phyloP scores from a whole-genome alignment of 1,140 invertebrate species.

The Drosophila bipectinata region DNA sequence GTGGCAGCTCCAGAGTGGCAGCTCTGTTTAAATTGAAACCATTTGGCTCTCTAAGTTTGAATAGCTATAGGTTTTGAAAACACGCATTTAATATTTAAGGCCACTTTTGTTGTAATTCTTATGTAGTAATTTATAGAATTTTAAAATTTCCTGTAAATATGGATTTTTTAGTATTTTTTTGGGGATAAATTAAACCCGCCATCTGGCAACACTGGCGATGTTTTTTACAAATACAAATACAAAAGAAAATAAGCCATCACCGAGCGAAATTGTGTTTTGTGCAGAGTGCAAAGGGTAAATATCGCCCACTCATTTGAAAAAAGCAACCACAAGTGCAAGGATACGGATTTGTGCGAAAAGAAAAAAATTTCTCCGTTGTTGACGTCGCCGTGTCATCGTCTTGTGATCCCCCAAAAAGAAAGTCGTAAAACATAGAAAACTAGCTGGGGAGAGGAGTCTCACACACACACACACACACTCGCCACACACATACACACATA shows the following conservation, averaged over 20 bases:
- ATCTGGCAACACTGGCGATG: not conserved
- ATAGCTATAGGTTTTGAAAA: too few species aligned
- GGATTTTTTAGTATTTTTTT: too few species aligned
- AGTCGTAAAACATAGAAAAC: slow-evolving; percentile 76
- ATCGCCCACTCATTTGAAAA: slow-evolving; percentile 24
- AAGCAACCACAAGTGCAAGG: slow-evolving; percentile 18
- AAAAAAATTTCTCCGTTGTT: slow-evolving; percentile 34
- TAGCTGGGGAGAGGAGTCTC: slow-evolving; percentile 69
- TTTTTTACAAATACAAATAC: not conserved
- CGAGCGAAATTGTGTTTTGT: slow-evolving; percentile 47
- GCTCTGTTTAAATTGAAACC: too few species aligned
- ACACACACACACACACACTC: slow-evolving; percentile 29
- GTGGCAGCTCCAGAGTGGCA: too few species aligned
- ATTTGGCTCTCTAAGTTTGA: too few species aligned
- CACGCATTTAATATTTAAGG: too few species aligned
- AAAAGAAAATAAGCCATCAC: slow-evolving; percentile 41
- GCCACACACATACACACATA: slow-evolving; percentile 23
- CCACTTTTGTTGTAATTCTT: not conserved
- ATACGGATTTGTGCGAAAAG: not conserved
- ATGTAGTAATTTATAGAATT: not conserved
- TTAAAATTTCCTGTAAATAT: not conserved
- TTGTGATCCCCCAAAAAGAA: slow-evolving; percentile 77
- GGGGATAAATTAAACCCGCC: too few species aligned
- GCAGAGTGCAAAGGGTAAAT: slow-evolving; percentile 60
- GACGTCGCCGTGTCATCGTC: slow-evolving; percentile 72